Evolutionary conservation across 2,113 vertebrate genomes (phyloP).

Genomic region (Leucosticte australis): DNA sequence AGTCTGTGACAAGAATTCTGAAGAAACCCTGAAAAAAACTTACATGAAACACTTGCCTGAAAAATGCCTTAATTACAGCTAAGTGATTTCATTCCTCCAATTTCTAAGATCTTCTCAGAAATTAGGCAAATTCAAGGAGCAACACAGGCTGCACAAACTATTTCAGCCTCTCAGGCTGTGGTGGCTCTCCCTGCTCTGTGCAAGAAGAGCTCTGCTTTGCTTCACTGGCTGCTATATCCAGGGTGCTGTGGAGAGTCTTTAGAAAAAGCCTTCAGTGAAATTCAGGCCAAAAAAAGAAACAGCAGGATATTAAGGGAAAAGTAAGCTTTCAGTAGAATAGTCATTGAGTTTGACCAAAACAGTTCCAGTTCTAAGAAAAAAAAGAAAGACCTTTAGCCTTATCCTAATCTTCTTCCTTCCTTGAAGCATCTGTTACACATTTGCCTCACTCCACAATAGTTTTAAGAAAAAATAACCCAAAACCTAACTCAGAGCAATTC

Average conservation of each 20-base stretch:
- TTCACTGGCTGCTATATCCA: not conserved
- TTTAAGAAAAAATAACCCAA: constrained; percentile 27
- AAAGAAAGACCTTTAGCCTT: constrained; percentile 23
- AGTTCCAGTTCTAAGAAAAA: constrained; percentile 23
- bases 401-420: constrained; percentile 48
- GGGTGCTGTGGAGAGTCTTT: not conserved
- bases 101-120: not conserved
- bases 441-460: constrained; percentile 23
- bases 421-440: constrained; percentile 57
- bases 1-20: not conserved
- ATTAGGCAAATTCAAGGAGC: not conserved
- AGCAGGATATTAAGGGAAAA: constrained; percentile 17
- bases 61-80: not conserved
- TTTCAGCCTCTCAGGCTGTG: not conserved
- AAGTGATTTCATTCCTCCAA: not conserved
- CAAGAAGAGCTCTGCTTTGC: not conserved
- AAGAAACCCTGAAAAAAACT: not conserved
- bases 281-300: constrained; percentile 8
- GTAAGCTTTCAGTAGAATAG: constrained; percentile 14
- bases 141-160: not conserved
- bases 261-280: constrained; percentile 4
- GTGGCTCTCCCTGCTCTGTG: not conserved
- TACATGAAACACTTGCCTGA: not conserved
- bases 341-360: constrained; percentile 19
- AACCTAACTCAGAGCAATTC: constrained; percentile 9